phyloP scores from a whole-genome alignment of 1,140 invertebrate species.

The Ceratina calcarata region DNA sequence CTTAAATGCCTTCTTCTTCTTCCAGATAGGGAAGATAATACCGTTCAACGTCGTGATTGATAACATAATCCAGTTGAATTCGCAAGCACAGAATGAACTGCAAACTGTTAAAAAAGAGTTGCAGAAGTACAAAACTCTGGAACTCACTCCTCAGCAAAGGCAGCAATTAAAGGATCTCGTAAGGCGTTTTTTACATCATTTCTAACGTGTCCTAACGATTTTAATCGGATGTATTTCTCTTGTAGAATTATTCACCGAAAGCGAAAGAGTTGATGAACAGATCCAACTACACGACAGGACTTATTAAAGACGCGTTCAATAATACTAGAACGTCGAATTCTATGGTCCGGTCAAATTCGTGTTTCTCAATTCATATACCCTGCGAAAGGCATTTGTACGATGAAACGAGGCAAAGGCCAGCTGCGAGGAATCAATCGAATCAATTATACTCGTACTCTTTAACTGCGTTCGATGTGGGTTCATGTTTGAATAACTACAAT shows the following conservation, averaged over 20 bases:
- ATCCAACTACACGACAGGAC: background rate
- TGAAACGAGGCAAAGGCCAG: background rate
- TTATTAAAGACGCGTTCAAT: constrained; percentile 9
- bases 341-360: constrained; percentile 38
- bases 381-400: constrained; percentile 5
- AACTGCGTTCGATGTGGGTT: background rate
- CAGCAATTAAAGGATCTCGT: constrained; percentile 56
- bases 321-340: constrained; percentile 27
- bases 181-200: constrained; percentile 25
- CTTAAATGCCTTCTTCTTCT: constrained; percentile 33
- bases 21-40: constrained; percentile 60
- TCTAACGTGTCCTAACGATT: background rate
- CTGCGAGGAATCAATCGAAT: background rate
- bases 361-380: constrained; percentile 42
- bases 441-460: constrained; percentile 10
- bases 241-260: constrained; percentile 27
- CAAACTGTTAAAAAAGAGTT: constrained; percentile 55
- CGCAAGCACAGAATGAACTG: constrained; percentile 65
- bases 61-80: constrained; percentile 62
- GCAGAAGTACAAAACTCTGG: constrained; percentile 64
- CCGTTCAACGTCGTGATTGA: constrained; percentile 68
- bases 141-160: constrained; percentile 66
- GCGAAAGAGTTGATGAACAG: constrained; percentile 6
- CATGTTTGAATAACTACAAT: constrained; percentile 5
- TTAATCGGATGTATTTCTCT: background rate